Evolutionary conservation across 2,113 vertebrate species (phyloP).

Genomic region (Sterna hirundo): DNA sequence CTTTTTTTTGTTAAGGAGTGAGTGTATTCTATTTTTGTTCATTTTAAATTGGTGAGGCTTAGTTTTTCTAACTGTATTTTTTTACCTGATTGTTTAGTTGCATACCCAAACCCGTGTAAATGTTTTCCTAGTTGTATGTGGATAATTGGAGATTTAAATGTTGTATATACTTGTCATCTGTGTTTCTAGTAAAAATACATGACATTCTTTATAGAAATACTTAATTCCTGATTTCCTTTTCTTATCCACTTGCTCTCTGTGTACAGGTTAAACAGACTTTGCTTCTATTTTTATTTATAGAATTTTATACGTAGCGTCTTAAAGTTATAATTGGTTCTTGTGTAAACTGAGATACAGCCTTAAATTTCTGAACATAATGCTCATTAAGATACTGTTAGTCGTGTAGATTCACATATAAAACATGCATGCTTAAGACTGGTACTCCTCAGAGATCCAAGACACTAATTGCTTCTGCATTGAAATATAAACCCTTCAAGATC

Average conservation of each 20-base stretch:
- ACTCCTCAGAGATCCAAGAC: neutral
- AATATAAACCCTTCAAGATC: neutral
- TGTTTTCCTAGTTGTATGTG: conserved; percentile 67
- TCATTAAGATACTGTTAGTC: neutral
- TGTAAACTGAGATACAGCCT: conserved; percentile 71
- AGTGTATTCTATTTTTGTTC: conserved; percentile 50
- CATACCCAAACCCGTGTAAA: conserved; percentile 69
- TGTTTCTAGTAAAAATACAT: conserved; percentile 73
- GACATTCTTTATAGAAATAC: conserved; percentile 62
- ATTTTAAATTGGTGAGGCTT: conserved; percentile 38
- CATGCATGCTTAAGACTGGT: neutral
- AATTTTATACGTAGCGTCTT: conserved; percentile 21
- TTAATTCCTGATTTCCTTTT: conserved; percentile 69
- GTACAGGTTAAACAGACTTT: conserved; percentile 66
- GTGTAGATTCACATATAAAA: neutral
- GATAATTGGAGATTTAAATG: conserved; percentile 59
- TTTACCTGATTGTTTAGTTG: conserved; percentile 65
- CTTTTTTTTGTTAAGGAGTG: neutral
- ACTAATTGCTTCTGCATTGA: neutral
- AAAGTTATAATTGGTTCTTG: neutral
- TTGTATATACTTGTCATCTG: conserved; percentile 70
- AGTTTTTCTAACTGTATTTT: conserved; percentile 56
- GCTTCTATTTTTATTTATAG: conserved; percentile 40
- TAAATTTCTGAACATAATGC: conserved; percentile 31
- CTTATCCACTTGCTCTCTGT: conserved; percentile 42